Evolutionary conservation across 2,888 invertebrate genomes (phyloP), one percentile per base, ranked within the genome.

Genomic region (Sericinus montela): DNA sequence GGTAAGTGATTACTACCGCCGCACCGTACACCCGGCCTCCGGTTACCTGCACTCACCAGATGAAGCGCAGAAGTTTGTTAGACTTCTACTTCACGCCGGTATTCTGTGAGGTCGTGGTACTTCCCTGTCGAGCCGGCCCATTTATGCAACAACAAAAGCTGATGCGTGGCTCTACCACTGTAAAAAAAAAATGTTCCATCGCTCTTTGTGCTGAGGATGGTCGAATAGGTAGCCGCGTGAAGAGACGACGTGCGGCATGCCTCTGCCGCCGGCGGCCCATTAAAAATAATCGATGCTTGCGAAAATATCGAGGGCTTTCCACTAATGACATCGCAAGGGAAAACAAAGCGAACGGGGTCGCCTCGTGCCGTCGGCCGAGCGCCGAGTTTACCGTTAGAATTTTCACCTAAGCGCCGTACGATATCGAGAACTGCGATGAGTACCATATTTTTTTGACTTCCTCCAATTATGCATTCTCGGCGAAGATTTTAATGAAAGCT

Each of bases 201-300:
- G 19, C 19, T 19, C 19, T 19, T 5, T 19, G 2, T 7, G 11
- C 10, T 32, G 32, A 32, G 11, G 45, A 16, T 35, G 40, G 45
- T 50, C 41, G 52, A 59, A 56, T 58, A 54, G 57, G 60, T 60
- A 56, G 28, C 28, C 16, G 16, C 53, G 53, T 41, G 52, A 57
- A 37, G 52, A 56, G 62, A 61, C 60, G 62, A 65, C 63, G 63
- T 67, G 74, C 69, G 70, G 74, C 69, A 59, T 63, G 69, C 66
- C 65, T 67, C 66, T 67, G 70, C 69, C 75, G 71, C 64, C 69
- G 77, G 75, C 78, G 68, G 69, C 69, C 84, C 84, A 86, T 88
- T 86, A 88, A 86, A 84, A 87, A 84, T 86, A 87, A 86, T 84
- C 85, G 80, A 85, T 81, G 79, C 80, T 72, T 67, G 80, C 72